Percentiles rank a stretch among this genome's conserved stretches.
These are phyloP conservation scores for Balearica regulorum DNA, from an alignment of 2,797 vertebrate genomes.

Conservation along the genomic window DNA sequence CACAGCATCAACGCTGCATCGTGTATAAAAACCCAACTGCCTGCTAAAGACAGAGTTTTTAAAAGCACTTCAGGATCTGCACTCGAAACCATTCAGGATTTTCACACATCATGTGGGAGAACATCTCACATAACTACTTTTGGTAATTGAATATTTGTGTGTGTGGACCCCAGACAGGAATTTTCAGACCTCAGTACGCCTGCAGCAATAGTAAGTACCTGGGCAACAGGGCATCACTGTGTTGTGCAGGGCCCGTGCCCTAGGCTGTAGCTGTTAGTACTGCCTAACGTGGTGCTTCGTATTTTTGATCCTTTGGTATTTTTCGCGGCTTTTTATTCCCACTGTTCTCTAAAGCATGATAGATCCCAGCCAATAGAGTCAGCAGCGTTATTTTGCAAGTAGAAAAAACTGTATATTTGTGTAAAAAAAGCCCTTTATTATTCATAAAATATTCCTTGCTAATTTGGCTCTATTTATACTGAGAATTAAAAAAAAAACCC, in stretches of 20 bases:
- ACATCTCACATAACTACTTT: neutral
- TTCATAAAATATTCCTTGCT: neutral
- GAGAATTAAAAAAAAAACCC: neutral
- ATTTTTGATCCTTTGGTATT: neutral
- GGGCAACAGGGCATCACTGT: neutral
- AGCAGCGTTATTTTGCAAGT: neutral
- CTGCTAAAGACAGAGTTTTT: neutral
- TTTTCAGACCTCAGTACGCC: neutral
- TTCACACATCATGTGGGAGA: neutral
- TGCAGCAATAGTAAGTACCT: neutral
- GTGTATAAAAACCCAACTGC: neutral
- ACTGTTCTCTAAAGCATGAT: neutral
- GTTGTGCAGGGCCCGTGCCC: neutral
- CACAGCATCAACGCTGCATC: neutral
- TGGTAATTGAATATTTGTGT: neutral
- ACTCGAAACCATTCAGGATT: neutral
- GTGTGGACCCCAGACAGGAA: neutral
- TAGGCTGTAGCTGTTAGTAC: neutral
- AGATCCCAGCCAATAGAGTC: neutral
- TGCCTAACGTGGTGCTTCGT: neutral
- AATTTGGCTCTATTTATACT: neutral
- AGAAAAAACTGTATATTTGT: neutral
- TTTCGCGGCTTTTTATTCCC: neutral
- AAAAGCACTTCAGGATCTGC: neutral
- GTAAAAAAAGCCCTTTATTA: neutral